Evolutionary conservation across 2,797 vertebrate genomes (phyloP).

Genomic region (Myotis pilosus): DNA sequence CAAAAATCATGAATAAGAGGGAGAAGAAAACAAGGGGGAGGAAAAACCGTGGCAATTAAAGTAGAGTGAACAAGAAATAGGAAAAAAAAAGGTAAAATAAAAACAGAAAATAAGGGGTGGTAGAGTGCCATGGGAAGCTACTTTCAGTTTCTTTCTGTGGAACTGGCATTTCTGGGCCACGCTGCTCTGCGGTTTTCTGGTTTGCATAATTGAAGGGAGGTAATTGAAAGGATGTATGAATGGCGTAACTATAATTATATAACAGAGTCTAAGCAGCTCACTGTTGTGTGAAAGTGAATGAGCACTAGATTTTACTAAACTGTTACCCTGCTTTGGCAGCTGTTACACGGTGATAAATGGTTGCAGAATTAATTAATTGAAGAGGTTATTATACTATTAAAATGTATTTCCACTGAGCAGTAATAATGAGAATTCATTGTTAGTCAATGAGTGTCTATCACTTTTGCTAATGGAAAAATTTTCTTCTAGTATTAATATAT

Average conservation of each 20-base stretch:
- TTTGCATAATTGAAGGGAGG: conserved; percentile 34
- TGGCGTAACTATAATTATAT: conserved; percentile 6
- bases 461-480: conserved; percentile 3
- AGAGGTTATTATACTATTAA: conserved; percentile 62
- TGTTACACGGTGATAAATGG: conserved; percentile 69
- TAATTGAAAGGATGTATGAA: conserved; percentile 53
- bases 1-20: background rate
- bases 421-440: conserved; percentile 56
- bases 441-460: conserved; percentile 35
- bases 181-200: background rate
- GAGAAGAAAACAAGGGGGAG: background rate
- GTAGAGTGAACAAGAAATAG: background rate
- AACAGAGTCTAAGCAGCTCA: conserved; percentile 30
- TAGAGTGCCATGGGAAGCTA: background rate
- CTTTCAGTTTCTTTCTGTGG: conserved; percentile 12
- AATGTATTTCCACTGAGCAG: conserved; percentile 36
- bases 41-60: background rate
- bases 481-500: background rate
- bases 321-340: conserved; percentile 51
- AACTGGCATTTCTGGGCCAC: background rate
- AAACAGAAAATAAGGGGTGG: background rate
- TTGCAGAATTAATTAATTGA: conserved; percentile 70
- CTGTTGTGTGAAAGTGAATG: conserved; percentile 58
- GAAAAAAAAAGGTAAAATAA: background rate
- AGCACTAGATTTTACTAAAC: conserved; percentile 38